These are phyloP conservation scores for Henicopernis longicauda DNA, from an alignment of 2,113 vertebrate genomes.

Conservation along the genomic window DNA sequence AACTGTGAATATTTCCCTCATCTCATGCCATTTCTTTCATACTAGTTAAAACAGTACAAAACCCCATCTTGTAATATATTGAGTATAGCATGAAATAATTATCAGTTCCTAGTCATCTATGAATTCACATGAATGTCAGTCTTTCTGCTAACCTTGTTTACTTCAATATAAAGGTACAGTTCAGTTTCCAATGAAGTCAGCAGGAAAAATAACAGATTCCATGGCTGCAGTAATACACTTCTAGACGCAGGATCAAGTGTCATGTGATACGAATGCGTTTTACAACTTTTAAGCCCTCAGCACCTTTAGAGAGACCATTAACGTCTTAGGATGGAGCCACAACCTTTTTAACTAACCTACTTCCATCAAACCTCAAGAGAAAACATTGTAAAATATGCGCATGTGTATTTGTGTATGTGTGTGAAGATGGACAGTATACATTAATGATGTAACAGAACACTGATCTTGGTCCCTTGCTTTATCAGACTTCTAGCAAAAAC, in stretches of 20 bases:
- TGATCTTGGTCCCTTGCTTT: background rate
- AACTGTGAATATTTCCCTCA: background rate
- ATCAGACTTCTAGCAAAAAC: background rate
- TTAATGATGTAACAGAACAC: background rate
- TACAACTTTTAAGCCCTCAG: background rate
- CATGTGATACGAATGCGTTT: background rate
- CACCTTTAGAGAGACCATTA: background rate
- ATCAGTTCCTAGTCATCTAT: background rate
- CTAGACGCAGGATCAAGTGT: background rate
- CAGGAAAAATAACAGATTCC: background rate
- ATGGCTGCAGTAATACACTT: background rate
- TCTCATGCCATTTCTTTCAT: background rate
- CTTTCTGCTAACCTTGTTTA: background rate
- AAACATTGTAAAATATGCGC: background rate
- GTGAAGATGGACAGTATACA: background rate
- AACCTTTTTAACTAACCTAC: background rate
- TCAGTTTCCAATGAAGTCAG: background rate
- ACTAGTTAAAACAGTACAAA: background rate
- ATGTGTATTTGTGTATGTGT: background rate
- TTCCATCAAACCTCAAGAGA: background rate
- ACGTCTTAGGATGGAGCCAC: background rate
- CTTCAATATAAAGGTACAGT: background rate
- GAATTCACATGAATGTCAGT: background rate
- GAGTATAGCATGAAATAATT: background rate
- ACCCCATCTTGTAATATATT: conserved; percentile 8